Evolutionary conservation across 2,888 invertebrate genomes (phyloP), one percentile per base, ranked within the genome.

Genomic region (Bursaphelenchus okinawaensis): DNA sequence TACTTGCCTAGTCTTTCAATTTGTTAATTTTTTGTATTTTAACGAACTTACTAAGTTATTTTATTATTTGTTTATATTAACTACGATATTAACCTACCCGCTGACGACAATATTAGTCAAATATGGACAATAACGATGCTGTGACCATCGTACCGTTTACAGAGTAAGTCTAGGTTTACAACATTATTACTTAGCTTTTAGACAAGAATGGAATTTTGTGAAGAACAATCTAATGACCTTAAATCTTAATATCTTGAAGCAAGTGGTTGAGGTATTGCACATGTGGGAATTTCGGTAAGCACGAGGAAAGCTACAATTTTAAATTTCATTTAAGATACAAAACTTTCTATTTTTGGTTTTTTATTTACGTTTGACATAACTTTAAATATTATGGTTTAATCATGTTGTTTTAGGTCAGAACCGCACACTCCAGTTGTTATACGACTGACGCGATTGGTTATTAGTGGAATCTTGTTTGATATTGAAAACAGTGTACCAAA

Each of bases 381-480:
- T 1, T 20, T 51, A 2, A 19, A 40, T 29, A 4, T 40, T 56
- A 1, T n/a, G n/a, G n/a, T n/a, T n/a, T n/a, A n/a, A n/a, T n/a
- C n/a, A n/a, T n/a, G n/a, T n/a, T n/a, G n/a, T n/a, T 68, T 52
- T 64, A 69, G 69, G 40, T 64, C 63, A 58, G 59, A 62, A 16
- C 50, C 56, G 40, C 52, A 51, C 9, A 62, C 69, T 9, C 69
- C 69, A n/a, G 55, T 69, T 54, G 26, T 69, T 24, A 71, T 69
- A 22, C 26, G 27, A 50, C 60, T 69, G 40, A 67, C 69, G 8
- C 31, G 65, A 23, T 55, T 67, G 26, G 55, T 69, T 8, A 23
- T 65, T 4, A 24, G 52, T 19, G 64, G 69, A 9, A 23, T 71
- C 12, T 27, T 69, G 19, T 52, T 54, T 4, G 68, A 67, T 55